Evolutionary conservation across 2,797 vertebrate species (phyloP).

Genomic region (Helarctos malayanus): DNA sequence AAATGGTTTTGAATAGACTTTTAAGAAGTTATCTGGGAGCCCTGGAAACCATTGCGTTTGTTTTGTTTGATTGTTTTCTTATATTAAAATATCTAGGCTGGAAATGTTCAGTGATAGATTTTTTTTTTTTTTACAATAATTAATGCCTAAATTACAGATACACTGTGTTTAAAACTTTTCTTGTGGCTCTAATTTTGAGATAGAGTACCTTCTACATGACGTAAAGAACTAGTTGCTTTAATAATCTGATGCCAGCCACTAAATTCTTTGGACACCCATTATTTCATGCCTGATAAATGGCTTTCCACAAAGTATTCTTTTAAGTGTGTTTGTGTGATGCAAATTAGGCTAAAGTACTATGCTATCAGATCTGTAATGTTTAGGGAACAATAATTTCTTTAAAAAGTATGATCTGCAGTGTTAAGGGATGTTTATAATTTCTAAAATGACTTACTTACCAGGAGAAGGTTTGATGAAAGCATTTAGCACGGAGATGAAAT

Average conservation of each 20-base stretch:
- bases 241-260: conserved; percentile 48
- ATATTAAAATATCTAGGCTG: conserved; percentile 17
- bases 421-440: conserved; percentile 76
- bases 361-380: conserved; percentile 66
- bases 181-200: conserved; percentile 58
- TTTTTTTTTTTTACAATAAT: conserved; percentile 16
- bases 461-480: conserved; percentile 64
- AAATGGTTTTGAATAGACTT: conserved; percentile 56
- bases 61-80: neutral
- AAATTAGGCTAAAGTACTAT: conserved; percentile 72
- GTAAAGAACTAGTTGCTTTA: conserved; percentile 70
- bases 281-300: conserved; percentile 59
- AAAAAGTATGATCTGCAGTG: conserved; percentile 65
- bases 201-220: conserved; percentile 61
- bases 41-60: neutral
- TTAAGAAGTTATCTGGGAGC: neutral
- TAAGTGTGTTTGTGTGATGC: conserved; percentile 73
- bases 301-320: conserved; percentile 72
- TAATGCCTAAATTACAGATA: conserved; percentile 54
- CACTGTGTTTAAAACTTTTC: conserved; percentile 67
- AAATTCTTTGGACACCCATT: conserved; percentile 64
- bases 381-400: conserved; percentile 77
- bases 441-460: conserved; percentile 61
- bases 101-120: neutral
- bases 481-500: conserved; percentile 69